Percentiles rank a stretch among this genome's conserved stretches.
phyloP scores from a whole-genome alignment of 2,113 vertebrate genomes.

The Camelus bactrianus region DNA sequence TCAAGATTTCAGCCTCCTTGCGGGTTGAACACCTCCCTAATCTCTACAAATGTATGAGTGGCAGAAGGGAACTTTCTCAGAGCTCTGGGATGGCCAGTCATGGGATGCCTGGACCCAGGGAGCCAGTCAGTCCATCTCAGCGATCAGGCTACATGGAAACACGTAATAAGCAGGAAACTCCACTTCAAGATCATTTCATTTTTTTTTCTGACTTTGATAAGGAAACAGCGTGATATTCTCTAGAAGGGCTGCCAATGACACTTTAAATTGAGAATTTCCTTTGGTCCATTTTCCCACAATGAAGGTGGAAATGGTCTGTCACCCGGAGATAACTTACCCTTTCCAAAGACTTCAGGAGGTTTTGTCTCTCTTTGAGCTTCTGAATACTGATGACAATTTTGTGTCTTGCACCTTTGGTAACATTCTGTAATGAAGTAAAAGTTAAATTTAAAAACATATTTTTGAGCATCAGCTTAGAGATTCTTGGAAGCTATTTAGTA shows the following conservation, averaged over 20 bases:
- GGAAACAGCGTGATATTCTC: background rate
- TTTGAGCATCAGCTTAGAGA: constrained; percentile 40
- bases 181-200: background rate
- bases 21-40: background rate
- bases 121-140: background rate
- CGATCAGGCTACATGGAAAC: background rate
- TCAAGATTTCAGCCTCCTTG: background rate
- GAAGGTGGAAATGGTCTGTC: background rate
- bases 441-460: background rate
- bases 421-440: constrained; percentile 90
- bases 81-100: background rate
- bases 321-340: constrained; percentile 90
- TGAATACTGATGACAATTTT: constrained; percentile 99
- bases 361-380: constrained; percentile 98
- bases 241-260: background rate
- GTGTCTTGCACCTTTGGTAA: constrained; percentile 99
- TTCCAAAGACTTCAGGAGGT: constrained; percentile 96
- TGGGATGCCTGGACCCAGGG: background rate
- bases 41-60: background rate
- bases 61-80: background rate
- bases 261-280: background rate
- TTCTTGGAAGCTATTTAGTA: background rate
- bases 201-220: background rate
- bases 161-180: background rate
- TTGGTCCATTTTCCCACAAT: background rate